Base-by-base conservation (phyloP, 2,113 vertebrate genomes). In the Myotis yumanensis region DNA sequence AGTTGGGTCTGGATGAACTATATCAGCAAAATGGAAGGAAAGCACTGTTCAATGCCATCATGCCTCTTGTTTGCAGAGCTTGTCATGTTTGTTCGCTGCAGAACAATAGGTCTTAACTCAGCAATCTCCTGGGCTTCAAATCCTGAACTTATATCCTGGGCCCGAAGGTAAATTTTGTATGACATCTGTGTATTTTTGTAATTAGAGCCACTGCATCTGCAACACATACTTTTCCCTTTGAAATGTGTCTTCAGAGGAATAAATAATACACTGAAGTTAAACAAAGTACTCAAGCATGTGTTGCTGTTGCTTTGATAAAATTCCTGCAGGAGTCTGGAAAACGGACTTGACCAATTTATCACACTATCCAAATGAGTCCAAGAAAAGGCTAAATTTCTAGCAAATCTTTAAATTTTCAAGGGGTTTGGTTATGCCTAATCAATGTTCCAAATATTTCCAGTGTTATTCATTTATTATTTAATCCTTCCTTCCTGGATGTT, bases 221-320 rank as follows among this genome's bases (percentile, higher is more conserved):
- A 95, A 81, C 18, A 92, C 23, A 28, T 30, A 32, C 52, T 46
- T 91, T 86, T 43, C 62, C 75, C 82, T 97, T 97, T 92, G 82
- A 96, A 95, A 93, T 94, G 48, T 87, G 51, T 83, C 71, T 71
- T 95, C 52, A 84, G 75, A 95, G 92, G 64, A 97, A 90, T 95
- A 90, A 93, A 93, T 93, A 89, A 93, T 92, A 59, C 75, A 40
- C 37, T 35, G 64, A 81, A 89, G 89, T 80, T 90, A 91, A 88
- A 76, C 30, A 79, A 93, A 89, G 51, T 54, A 72, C 18, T 62
- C 15, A 88, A 96, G 76, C 35, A 59, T 64, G 57, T 35, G 32
- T 46, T 92, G 35, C 30, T 52, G 22, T 20, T 76, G 2, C 37
- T 80, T 84, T 94, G 54, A 92, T 91, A 79, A 89, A 94, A 77